Base-by-base conservation (phyloP, 1,140 invertebrate species). In the Leguminivora glycinivorella region DNA sequence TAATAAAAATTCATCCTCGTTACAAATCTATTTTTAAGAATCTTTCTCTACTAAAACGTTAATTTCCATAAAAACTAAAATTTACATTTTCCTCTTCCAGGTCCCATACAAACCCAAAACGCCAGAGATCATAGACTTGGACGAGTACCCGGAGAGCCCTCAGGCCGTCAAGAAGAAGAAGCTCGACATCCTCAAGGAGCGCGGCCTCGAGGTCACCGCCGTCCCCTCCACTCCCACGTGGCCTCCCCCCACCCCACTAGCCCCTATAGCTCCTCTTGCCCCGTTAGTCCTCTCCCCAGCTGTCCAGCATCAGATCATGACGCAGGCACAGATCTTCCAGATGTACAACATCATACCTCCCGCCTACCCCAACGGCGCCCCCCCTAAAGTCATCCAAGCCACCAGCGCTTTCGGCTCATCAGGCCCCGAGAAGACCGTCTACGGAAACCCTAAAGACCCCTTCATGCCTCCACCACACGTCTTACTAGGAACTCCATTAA, bases 201-300 rank as follows among this genome's bases (percentile, higher is more conserved):
- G 95, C 4, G 95, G 95, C 0, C 88, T 96, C 5, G 95, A 96
- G 79, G 95, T 96, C 0, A 96, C 95, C 0, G 93, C 95, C 0
- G 92, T 95, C 0, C 88, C 91, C 9, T 68, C 63, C 25, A 74
- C 70, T 82, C 84, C 22, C 82, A 72, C 89, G 52, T 72, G 87
- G 89, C 74, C 81, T 29, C 68, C 76, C 66, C 70, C 70, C 76
- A 4, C 73, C 83, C 63, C 83, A 67, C 78, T 81, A 2, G 56
- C 74, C 1, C 82, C 82, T 1, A 68, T 83, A 0, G 68, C 81
- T 47, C 78, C 82, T 10, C 56, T 60, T 3, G 68, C 56, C 25
- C 82, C 83, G 10, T 76, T 88, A 4, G 73, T 85, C 17, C 73
- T 86, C 0, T 82, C 83, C 73, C 85, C 88, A 0, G 81, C 86